A percentile compares a stretch with the other conserved stretches of the same genome.
phyloP scores from a whole-genome alignment of 2,888 invertebrate genomes.

The Lordiphosa fenestrarum region DNA sequence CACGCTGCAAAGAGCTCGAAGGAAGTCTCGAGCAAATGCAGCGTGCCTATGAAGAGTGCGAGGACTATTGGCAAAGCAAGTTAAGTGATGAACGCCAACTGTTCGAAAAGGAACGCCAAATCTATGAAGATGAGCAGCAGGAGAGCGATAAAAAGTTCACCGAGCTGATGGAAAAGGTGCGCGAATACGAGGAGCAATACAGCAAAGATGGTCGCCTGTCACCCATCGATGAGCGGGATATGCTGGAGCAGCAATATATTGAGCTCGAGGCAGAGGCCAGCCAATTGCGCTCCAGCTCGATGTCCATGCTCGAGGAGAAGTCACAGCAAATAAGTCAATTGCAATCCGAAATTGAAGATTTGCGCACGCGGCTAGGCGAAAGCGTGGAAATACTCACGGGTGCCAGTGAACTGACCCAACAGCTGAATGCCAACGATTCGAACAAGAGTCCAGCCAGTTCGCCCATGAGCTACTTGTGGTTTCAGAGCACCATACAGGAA shows the following conservation, averaged over 20 bases:
- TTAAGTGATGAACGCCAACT: constrained; percentile 88
- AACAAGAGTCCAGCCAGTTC: constrained; percentile 79
- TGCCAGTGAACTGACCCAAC: constrained; percentile 73
- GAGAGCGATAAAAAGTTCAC: constrained; percentile 88
- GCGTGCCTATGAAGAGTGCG: constrained; percentile 90
- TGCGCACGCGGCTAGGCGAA: constrained; percentile 78
- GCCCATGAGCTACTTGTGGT: constrained; percentile 81
- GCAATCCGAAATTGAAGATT: constrained; percentile 81
- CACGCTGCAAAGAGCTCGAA: constrained; percentile 86
- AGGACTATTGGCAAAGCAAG: constrained; percentile 92
- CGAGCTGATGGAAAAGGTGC: constrained; percentile 87
- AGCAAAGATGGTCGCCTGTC: constrained; percentile 84
- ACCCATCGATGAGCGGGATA: constrained; percentile 88
- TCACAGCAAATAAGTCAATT: constrained; percentile 82
- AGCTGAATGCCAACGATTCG: constrained; percentile 38
- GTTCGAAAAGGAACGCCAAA: constrained; percentile 86
- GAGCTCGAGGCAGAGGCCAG: constrained; percentile 87
- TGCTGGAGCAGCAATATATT: constrained; percentile 86
- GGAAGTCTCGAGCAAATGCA: constrained; percentile 87
- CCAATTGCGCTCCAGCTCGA: constrained; percentile 81
- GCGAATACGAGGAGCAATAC: constrained; percentile 90
- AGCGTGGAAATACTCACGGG: constrained; percentile 78
- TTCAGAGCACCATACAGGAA: constrained; percentile 81
- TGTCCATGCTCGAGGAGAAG: constrained; percentile 82
- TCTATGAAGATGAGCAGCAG: constrained; percentile 86